Evolutionary conservation across 2,888 invertebrate species (phyloP).

Genomic region (Acanthococcus lagerstroemiae): DNA sequence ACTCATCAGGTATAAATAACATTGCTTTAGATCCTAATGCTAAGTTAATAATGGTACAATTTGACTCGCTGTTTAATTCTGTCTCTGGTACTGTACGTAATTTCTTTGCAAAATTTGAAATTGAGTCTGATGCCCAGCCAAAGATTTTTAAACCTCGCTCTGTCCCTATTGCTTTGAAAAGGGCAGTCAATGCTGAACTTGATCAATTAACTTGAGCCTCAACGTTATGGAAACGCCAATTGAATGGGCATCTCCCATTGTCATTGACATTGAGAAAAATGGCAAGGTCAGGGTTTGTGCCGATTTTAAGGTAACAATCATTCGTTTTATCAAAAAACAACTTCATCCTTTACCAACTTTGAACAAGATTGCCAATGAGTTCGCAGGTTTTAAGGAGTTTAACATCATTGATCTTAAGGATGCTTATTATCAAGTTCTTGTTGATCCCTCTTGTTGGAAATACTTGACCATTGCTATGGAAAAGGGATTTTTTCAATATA

Average conservation of each 20-base stretch:
- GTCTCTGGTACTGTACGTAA: not conserved
- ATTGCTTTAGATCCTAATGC: not conserved
- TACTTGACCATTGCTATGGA: constrained; percentile 1
- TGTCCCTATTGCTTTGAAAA: constrained; percentile 33
- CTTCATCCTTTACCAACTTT: not conserved
- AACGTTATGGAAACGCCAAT: constrained; percentile 34
- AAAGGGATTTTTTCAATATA: not conserved
- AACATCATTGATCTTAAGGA: constrained; percentile 2
- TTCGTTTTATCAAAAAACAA: not conserved
- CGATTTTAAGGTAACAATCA: constrained; percentile 14
- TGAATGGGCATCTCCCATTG: constrained; percentile 36
- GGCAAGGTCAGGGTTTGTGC: constrained; percentile 35
- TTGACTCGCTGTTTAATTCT: not conserved
- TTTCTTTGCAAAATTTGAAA: constrained; percentile 9
- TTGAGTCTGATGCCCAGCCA: constrained; percentile 8
- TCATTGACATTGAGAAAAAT: constrained; percentile 34
- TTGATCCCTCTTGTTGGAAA: not conserved
- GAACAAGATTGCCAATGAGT: not conserved
- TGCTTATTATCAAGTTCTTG: not conserved
- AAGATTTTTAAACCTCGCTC: constrained; percentile 29
- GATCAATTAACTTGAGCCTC: constrained; percentile 35
- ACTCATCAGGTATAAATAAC: not conserved
- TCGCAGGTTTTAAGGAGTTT: not conserved
- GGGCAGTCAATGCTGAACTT: constrained; percentile 35
- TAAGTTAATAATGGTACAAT: not conserved